Percentiles rank a stretch among this genome's conserved stretches.
Conservation (phyloP, 2,797 vertebrate genomes). For the Anolis apletophallus region DNA sequence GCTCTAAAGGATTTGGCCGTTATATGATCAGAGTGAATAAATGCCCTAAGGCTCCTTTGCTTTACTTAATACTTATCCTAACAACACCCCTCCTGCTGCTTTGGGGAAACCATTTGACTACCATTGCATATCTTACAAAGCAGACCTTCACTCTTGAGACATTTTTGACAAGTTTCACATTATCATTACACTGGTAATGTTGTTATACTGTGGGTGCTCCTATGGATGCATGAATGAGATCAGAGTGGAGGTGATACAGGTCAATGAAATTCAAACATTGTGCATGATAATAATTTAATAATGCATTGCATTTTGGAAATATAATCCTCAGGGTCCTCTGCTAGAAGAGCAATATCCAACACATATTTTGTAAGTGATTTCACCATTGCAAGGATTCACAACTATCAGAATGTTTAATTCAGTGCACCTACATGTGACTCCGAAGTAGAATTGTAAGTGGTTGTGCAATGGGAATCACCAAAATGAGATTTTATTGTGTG, state of each 20-base stretch:
- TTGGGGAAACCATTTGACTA: conserved; percentile 27
- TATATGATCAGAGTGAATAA: conserved; percentile 23
- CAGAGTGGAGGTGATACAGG: neutral
- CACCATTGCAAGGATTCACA: too few species aligned
- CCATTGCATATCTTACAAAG: conserved; percentile 9
- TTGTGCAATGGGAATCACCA: too few species aligned
- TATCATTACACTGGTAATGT: neutral
- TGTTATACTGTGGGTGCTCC: neutral
- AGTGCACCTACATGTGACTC: too few species aligned
- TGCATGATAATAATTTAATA: neutral
- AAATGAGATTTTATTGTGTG: too few species aligned
- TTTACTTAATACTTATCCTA: conserved; percentile 32
- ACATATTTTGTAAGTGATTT: too few species aligned
- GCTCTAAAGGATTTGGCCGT: conserved; percentile 30
- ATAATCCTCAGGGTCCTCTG: neutral
- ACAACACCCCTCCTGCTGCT: conserved; percentile 12
- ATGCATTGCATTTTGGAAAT: neutral
- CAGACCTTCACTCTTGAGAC: neutral
- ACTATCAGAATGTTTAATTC: too few species aligned
- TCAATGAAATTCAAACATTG: neutral
- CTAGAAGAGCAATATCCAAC: too few species aligned
- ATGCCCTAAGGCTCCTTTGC: conserved; percentile 13
- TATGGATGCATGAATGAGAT: neutral
- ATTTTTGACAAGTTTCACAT: neutral
- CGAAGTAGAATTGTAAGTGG: too few species aligned